These are phyloP conservation scores for Drosophila rhopaloa DNA, from an alignment of 1,140 invertebrate genomes.

Conservation along the genomic window DNA sequence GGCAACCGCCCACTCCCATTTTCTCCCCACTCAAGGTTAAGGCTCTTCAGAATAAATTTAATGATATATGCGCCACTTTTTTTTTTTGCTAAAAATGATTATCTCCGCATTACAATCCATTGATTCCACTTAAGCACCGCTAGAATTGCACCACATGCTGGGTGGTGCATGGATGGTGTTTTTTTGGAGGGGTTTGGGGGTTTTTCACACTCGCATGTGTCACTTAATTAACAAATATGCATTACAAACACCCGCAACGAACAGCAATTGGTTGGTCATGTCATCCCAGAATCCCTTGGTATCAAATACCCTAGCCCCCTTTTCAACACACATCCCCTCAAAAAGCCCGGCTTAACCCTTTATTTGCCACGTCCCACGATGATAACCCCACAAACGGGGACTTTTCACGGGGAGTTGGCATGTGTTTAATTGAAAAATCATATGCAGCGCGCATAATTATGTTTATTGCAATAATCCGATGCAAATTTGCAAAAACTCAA, in stretches of 20 bases:
- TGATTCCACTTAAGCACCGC: slow-evolving; percentile 82
- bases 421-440: slow-evolving; percentile 84
- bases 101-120: slow-evolving; percentile 81
- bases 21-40: slow-evolving; percentile 11
- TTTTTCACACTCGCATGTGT: slow-evolving; percentile 37
- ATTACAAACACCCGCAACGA: slow-evolving; percentile 80
- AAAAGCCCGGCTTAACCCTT: slow-evolving; percentile 48
- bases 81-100: slow-evolving; percentile 65
- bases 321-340: too few relatives aligned
- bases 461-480: slow-evolving; percentile 84
- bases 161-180: background rate
- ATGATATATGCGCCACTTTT: slow-evolving; percentile 17
- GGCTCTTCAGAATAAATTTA: slow-evolving; percentile 38
- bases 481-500: slow-evolving; percentile 75
- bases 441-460: slow-evolving; percentile 83
- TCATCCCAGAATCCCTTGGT: slow-evolving; percentile 25
- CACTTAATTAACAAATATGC: slow-evolving; percentile 83
- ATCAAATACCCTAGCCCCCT: background rate
- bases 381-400: slow-evolving; percentile 5
- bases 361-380: slow-evolving; percentile 57
- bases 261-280: slow-evolving; percentile 75
- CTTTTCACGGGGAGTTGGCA: slow-evolving; percentile 48
- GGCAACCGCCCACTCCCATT: slow-evolving; percentile 44
- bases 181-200: background rate
- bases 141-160: slow-evolving; percentile 56